Conservation (phyloP, 2,888 invertebrate genomes). For the Nineta flava region DNA sequence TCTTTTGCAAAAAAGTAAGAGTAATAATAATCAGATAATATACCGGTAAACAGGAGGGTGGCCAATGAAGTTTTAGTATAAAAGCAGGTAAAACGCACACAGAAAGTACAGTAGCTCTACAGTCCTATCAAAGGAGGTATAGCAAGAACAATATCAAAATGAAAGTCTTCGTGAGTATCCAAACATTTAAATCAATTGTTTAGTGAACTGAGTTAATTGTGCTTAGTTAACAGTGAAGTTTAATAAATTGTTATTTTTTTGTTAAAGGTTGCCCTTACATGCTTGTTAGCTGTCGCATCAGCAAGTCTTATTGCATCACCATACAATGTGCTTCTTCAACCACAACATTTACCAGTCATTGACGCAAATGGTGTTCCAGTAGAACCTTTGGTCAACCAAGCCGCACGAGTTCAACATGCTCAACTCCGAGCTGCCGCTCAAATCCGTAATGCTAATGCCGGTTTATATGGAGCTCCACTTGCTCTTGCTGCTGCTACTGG, state of each 20-base stretch:
- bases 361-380: conserved; percentile 5
- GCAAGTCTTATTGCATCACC: conserved; percentile 7
- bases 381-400: conserved; percentile 2
- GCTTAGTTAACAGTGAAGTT: too few relatives aligned
- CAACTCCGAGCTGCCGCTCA: not conserved
- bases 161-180: conserved; percentile 6
- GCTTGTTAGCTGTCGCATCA: conserved; percentile 9
- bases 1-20: too few relatives aligned
- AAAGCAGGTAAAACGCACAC: not conserved
- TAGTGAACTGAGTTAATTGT: not conserved
- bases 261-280: conserved; percentile 8
- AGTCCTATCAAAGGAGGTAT: conserved; percentile 7
- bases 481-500: not conserved
- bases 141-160: not conserved
- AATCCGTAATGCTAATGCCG: conserved; percentile 1
- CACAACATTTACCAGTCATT: conserved; percentile 24
- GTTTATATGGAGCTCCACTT: not conserved
- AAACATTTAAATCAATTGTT: not conserved
- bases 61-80: not conserved
- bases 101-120: conserved; percentile 6
- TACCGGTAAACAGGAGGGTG: too few relatives aligned
- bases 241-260: not conserved
- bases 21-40: too few relatives aligned
- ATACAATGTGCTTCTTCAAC: conserved; percentile 12
- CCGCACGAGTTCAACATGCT: conserved; percentile 3